A percentile compares a stretch with the other conserved stretches of the same genome.
Conservation (phyloP, 2,888 invertebrate species). For the Phengaris alcon region DNA sequence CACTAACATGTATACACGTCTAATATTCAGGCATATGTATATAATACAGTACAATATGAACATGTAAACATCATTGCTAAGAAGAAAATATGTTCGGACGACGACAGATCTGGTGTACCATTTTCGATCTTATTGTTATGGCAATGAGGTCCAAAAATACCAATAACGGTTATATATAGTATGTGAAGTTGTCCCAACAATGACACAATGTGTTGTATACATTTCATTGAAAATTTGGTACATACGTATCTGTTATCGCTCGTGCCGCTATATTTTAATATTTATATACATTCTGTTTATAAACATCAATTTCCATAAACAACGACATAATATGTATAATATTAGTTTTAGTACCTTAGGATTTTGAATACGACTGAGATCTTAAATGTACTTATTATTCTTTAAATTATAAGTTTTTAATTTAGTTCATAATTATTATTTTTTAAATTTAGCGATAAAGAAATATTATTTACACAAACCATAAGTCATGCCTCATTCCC, state of each 20-base stretch:
- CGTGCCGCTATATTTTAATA: neutral
- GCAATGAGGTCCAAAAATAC: too few species aligned
- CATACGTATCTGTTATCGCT: neutral
- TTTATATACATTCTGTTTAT: too few species aligned
- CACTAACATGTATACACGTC: neutral
- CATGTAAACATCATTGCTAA: neutral
- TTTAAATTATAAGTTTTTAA: too few species aligned
- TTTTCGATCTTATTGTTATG: too few species aligned
- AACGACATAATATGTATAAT: neutral
- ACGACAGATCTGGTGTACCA: too few species aligned
- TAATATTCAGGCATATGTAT: neutral
- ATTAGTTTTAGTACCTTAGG: neutral
- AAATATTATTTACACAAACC: too few species aligned
- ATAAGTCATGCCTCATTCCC: too few species aligned
- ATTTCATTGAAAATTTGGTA: neutral
- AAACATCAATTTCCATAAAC: neutral
- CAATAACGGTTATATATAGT: too few species aligned
- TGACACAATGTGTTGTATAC: neutral
- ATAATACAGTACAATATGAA: neutral
- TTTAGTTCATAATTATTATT: too few species aligned
- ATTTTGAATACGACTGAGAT: neutral
- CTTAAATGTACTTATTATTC: neutral
- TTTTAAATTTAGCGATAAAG: too few species aligned
- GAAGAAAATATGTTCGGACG: too few species aligned
- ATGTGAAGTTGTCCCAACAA: too few species aligned